Evolutionary conservation across 2,888 invertebrate genomes (phyloP), one percentile per base, ranked within the genome.

Genomic region (Acleris laterana): DNA sequence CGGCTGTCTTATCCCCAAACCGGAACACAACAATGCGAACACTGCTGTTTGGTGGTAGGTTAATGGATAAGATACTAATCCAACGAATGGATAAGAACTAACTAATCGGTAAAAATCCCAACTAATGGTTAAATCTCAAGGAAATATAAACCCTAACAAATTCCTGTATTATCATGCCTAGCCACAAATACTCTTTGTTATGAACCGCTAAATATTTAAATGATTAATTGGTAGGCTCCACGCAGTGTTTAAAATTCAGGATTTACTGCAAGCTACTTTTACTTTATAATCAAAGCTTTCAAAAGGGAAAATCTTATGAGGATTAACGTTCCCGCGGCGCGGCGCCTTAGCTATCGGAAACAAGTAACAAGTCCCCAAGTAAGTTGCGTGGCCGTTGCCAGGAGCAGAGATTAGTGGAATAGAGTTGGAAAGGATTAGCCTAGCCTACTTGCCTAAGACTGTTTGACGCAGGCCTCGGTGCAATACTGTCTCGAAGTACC

Each of bases 351-450:
- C 82, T 83, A 82, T 81, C 83, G 75, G 78, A 42, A 65, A 61
- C 60, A 65, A 65, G 65, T 75, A 79, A 81, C 78, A 81, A 82
- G 77, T 76, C 77, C 25, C 73, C 75, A 72, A 75, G 78, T 79
- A 82, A 86, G 81, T 83, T 77, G 74, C 76, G 70, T 76, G 68
- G 60, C 68, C 75, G 70, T 76, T 69, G 60, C 68, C 74, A 74
- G 77, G 77, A 79, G 77, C 77, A 77, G 74, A 83, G 87, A 85
- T 87, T 87, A 87, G 77, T 72, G 65, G 77, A 79, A 81, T 80
- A 84, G 82, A 84, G 80, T 84, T 81, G 76, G 77, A 74, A 69
- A 75, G 82, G 83, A 82, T 87, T 84, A 86, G 75, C 72, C 66
- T 62, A 69, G 70, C 76, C 74, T 77, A 77, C 76, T 71, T 69